These are phyloP conservation scores for Benthochromis sp. DNA, from an alignment of 2,113 vertebrate species.

Conservation along the genomic window DNA sequence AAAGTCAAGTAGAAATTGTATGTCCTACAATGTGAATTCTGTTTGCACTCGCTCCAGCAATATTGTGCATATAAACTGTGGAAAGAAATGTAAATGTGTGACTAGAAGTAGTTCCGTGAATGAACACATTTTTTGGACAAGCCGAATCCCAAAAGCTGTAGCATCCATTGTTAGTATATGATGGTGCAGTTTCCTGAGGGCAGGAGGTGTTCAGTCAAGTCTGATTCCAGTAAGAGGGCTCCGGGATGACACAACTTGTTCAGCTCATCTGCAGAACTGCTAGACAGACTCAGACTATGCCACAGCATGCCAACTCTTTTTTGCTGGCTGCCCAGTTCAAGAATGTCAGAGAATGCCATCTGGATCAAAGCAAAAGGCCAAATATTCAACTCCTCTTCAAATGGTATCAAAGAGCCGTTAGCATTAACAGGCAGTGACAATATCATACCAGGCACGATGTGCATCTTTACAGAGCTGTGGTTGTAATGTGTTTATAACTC, in stretches of 20 bases:
- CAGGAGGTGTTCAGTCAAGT: slow-evolving; percentile 35
- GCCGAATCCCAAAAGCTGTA: not conserved
- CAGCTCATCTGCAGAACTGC: slow-evolving; percentile 36
- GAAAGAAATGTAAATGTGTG: not conserved
- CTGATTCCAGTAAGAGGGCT: slow-evolving; percentile 42
- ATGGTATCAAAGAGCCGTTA: not conserved
- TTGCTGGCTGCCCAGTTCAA: slow-evolving; percentile 9
- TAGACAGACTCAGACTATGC: slow-evolving; percentile 22
- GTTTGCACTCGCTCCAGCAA: not conserved
- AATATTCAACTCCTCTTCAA: not conserved
- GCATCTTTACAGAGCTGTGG: not conserved
- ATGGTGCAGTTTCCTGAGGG: not conserved
- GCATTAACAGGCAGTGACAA: not conserved
- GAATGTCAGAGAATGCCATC: slow-evolving; percentile 7
- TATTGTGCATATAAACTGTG: not conserved
- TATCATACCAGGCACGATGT: not conserved
- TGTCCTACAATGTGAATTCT: not conserved
- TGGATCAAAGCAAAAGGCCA: not conserved
- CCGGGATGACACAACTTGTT: slow-evolving; percentile 46
- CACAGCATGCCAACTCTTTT: slow-evolving; percentile 34
- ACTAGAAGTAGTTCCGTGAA: not conserved
- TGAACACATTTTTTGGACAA: not conserved
- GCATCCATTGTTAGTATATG: not conserved
- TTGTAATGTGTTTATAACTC: not conserved
- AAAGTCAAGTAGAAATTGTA: not conserved